These are phyloP conservation scores for Pasiphila rectangulata DNA, from an alignment of 2,888 invertebrate species.

Conservation along the genomic window DNA sequence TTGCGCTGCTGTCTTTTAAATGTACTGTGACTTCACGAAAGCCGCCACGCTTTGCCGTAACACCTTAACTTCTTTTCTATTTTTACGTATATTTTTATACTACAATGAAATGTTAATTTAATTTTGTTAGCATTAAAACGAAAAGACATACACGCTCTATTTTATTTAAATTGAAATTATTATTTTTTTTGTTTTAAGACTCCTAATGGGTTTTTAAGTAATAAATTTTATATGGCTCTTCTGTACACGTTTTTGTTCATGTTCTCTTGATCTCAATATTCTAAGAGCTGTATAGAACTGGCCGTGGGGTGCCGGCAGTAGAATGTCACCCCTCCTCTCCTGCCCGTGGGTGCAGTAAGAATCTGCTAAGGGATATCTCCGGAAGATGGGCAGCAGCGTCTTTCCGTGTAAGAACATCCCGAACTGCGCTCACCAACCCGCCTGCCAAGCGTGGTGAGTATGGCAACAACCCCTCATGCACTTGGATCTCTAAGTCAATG, in stretches of 20 bases:
- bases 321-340: too few relatives aligned
- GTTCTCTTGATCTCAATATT: neutral
- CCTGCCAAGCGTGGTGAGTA: too few relatives aligned
- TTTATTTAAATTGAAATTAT: slow-evolving; percentile 61
- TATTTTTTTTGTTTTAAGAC: slow-evolving; percentile 53
- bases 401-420: too few relatives aligned
- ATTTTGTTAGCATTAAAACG: slow-evolving; percentile 80
- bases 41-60: slow-evolving; percentile 26
- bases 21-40: slow-evolving; percentile 19
- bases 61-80: slow-evolving; percentile 55
- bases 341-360: too few relatives aligned
- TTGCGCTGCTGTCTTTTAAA: slow-evolving; percentile 22
- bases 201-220: slow-evolving; percentile 64
- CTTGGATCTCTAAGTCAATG: too few relatives aligned
- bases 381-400: too few relatives aligned
- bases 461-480: too few relatives aligned
- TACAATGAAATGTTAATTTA: slow-evolving; percentile 77
- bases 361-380: too few relatives aligned
- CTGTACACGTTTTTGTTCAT: slow-evolving; percentile 56
- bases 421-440: too few relatives aligned
- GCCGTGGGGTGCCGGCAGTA: too few relatives aligned
- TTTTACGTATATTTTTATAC: slow-evolving; percentile 80
- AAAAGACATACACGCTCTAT: slow-evolving; percentile 77
- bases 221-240: slow-evolving; percentile 79
- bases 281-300: too few relatives aligned